Base-by-base conservation (phyloP, 2,797 vertebrate genomes). In the Rhinatrema bivittatum region DNA sequence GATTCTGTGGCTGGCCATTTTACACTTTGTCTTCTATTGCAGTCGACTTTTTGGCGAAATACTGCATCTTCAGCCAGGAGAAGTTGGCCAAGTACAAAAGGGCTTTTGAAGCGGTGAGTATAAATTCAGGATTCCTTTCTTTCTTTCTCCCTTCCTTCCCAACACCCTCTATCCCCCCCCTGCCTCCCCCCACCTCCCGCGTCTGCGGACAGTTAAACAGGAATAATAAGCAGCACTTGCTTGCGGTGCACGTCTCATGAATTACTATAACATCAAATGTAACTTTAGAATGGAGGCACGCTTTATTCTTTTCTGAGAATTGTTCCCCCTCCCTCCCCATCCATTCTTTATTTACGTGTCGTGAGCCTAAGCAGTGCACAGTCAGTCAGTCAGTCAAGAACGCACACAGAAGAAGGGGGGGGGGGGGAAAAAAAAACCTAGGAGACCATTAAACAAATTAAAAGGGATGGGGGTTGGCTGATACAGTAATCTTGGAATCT, bases 41-140 rank as follows among this genome's bases (percentile, higher is more conserved):
- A 85, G 88, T 89, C 66, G 79, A 92, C 86, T 95, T 98, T 79
- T 84, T 96, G 88, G 89, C 93, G 78, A 92, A 90, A 82, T 89
- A 78, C 67, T 82, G 86, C 78, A 90, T 96, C 76, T 91, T 95
- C 81, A 90, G 82, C 72, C 78, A 79, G 66, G 87, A 94, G 81
- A 93, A 89, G 81, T 70, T 94, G 82, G 80, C 78, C 1, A 68
- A 76, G 60, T 80, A 97, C 87, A 93, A 92, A 90, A 88, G 79
- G 65, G 86, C 82, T 81, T 98, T 98, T 87, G 84, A 95, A 84
- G 85, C 78, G 17, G 86, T 87, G 81, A 90, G 91, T 89, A 74
- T 85, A 85, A 83, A 79, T 79, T 76, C 75, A 79, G 77, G 65
- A 74, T 73, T 62, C 65, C 72, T 76, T 79, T 76, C 70, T 78